Percentiles rank a stretch among this genome's conserved stretches.
phyloP scores from a whole-genome alignment of 35 echinoderm and acorn worm species.

The Ophiothrix spiculata region DNA sequence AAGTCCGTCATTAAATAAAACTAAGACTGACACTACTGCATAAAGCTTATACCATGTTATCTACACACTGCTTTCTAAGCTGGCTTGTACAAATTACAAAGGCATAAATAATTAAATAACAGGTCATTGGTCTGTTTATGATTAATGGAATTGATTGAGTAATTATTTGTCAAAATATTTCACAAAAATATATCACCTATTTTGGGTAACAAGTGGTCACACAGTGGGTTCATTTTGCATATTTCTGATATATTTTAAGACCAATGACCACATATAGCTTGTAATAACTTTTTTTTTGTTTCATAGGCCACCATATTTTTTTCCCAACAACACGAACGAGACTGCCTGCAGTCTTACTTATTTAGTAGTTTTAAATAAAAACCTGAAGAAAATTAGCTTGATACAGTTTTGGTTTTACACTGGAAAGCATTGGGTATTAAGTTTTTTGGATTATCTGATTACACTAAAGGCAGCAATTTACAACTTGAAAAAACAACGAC shows the following conservation, averaged over 20 bases:
- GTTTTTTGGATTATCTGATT: no score
- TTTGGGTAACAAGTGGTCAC: no score
- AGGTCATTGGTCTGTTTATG: background rate
- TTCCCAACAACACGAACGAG: background rate
- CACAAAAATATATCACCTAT: no score
- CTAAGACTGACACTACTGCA: background rate
- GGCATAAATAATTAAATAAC: slow-evolving; percentile 16
- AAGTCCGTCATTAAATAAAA: background rate
- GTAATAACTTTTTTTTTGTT: background rate
- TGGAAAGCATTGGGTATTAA: no score
- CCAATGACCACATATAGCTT: background rate
- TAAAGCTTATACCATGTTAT: slow-evolving; percentile 11
- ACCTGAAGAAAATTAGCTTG: background rate
- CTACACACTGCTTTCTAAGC: slow-evolving; percentile 1
- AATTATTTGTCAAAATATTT: no score
- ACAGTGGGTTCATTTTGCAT: no score
- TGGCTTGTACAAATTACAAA: background rate
- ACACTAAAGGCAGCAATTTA: no score
- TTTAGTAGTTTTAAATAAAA: background rate
- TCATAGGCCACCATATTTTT: background rate
- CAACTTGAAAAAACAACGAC: no score
- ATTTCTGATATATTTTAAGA: background rate
- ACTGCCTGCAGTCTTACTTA: background rate
- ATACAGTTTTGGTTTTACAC: no score
- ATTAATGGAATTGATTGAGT: no score